phyloP scores from a whole-genome alignment of 2,113 vertebrate species.

The Phyllostomus hastatus region DNA sequence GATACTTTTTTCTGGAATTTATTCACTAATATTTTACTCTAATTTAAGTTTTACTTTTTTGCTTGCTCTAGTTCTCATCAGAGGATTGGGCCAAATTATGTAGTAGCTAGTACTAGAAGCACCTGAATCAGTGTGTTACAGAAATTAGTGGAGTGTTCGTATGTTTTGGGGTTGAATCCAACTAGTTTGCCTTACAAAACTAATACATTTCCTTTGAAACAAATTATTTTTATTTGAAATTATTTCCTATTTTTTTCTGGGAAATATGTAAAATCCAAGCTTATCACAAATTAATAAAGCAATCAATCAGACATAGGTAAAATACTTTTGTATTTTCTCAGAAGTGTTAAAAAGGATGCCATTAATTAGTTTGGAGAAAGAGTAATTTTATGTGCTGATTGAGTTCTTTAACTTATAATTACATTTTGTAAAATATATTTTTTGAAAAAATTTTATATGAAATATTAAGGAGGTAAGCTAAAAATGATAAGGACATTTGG shows the following conservation, averaged over 20 bases:
- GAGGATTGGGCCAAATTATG: neutral
- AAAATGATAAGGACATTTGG: conserved; percentile 55
- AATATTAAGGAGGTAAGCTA: conserved; percentile 75
- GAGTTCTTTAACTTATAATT: conserved; percentile 56
- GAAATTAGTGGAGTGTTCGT: neutral
- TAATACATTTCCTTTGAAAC: neutral
- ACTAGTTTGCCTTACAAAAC: neutral
- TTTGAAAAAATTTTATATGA: conserved; percentile 74
- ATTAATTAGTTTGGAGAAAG: neutral
- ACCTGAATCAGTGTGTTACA: neutral
- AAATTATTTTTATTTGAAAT: neutral
- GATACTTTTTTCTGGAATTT: neutral
- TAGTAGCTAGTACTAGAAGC: neutral
- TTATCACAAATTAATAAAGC: neutral
- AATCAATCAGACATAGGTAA: neutral
- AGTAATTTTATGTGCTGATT: conserved; percentile 36
- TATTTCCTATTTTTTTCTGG: neutral
- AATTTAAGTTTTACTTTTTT: neutral
- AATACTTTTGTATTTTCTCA: neutral
- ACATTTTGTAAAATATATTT: conserved; percentile 70
- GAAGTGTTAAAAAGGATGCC: neutral
- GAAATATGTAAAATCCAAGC: neutral
- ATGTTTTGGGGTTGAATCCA: neutral
- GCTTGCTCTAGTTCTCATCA: neutral
- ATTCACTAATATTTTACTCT: neutral